Evolutionary conservation across 2,888 invertebrate species (phyloP), one percentile per base, ranked within the genome.

Genomic region (Eledone cirrhosa): DNA sequence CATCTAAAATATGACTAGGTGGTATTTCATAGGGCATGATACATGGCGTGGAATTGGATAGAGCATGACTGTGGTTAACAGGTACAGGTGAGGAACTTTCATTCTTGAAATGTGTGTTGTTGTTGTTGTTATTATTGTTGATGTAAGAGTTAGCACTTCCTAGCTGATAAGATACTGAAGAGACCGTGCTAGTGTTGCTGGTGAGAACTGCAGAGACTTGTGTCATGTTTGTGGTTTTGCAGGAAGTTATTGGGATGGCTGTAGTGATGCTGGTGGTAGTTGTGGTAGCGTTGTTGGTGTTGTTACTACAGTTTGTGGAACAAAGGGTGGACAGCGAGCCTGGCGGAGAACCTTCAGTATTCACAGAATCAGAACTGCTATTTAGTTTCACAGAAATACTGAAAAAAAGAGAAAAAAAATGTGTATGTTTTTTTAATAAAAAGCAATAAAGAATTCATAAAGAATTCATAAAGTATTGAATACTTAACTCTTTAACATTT

Each of bases 21-120:
- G 72, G 72, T 72, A 72, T 72, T 72, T 72, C 72, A 33, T 72
- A 72, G 11, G 72, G 41, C 22, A 41, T 22, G 41, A 72, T 72
- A 31, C 31, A 14, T 7, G 72, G 72, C 16, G 72, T 72, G 29
- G 33, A 72, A 33, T 72, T 72, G n/a, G 72, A 24, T 16, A 72
- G n/a, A 33, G 72, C 19, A 33, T 41, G 31, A 22, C 33, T 72
- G 33, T 72, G 72, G 31, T 11, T 72, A 22, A 72, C 72, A 33
- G 72, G 31, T 31, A 72, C 72, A 19, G 72, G 72, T 5, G 72
- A 72, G 5, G 41, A 72, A 22, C 72, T 31, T 72, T 72, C 72
- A 22, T 72, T n/a, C 31, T 72, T 72, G 7, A 41, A 31, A 22
- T 67, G 41, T 8, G 41, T 67, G 14, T 33, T 33, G 31, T 33